Evolutionary conservation across 2,888 invertebrate genomes (phyloP).

Genomic region (Caenorhabditis sp.): DNA sequence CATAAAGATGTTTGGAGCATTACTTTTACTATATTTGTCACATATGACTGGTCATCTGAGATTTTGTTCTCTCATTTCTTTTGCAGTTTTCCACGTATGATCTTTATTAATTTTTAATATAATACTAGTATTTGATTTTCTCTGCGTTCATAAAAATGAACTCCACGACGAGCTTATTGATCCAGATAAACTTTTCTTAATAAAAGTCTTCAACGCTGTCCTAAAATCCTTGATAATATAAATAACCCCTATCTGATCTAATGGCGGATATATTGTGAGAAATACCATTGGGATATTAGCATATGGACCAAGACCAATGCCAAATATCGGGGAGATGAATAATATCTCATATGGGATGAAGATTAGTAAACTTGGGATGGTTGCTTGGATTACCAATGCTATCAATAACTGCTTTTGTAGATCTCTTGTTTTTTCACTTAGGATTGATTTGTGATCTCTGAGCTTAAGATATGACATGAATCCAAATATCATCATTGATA

Average conservation of each 20-base stretch:
- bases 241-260: conserved; percentile 27
- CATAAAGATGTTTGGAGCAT: too few species aligned
- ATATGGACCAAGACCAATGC: conserved; percentile 22
- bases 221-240: conserved; percentile 27
- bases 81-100: too few species aligned
- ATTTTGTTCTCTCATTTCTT: too few species aligned
- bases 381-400: conserved; percentile 22
- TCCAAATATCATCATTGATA: conserved; percentile 18
- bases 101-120: too few species aligned
- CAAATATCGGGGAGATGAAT: conserved; percentile 20
- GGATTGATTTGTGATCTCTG: neutral
- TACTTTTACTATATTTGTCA: too few species aligned
- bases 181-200: neutral
- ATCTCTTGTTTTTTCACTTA: conserved; percentile 19
- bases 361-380: conserved; percentile 24
- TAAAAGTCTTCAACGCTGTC: conserved; percentile 8
- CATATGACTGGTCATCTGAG: too few species aligned
- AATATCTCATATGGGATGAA: conserved; percentile 27
- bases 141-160: neutral
- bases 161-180: neutral
- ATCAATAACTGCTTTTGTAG: conserved; percentile 28
- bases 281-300: conserved; percentile 18
- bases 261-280: conserved; percentile 24
- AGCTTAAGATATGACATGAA: conserved; percentile 13
- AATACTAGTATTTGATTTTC: too few species aligned